phyloP scores from a whole-genome alignment of 2,888 invertebrate genomes.

The Drosophila picticornis region DNA sequence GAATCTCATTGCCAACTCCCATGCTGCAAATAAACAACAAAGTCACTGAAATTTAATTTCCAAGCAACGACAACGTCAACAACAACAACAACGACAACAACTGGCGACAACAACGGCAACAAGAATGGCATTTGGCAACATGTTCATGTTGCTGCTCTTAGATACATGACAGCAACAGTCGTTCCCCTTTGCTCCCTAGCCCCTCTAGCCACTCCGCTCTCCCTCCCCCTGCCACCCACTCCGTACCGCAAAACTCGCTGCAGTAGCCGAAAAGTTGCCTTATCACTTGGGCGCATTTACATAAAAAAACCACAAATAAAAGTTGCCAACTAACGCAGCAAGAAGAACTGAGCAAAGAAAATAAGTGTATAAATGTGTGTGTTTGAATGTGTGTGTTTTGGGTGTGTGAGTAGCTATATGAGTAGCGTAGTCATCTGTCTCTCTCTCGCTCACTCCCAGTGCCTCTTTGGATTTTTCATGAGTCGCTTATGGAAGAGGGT shows the following conservation, averaged over 20 bases:
- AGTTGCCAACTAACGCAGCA: slow-evolving; percentile 81
- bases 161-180: slow-evolving; percentile 76
- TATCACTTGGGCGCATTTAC: slow-evolving; percentile 82
- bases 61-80: slow-evolving; percentile 54
- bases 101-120: slow-evolving; percentile 40
- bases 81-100: slow-evolving; percentile 19
- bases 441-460: slow-evolving; percentile 1
- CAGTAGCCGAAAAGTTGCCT: slow-evolving; percentile 80
- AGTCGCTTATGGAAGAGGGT: slow-evolving; percentile 36
- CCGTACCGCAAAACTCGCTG: slow-evolving; percentile 32
- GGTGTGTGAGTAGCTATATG: slow-evolving; percentile 36
- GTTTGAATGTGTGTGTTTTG: slow-evolving; percentile 19
- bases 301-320: slow-evolving; percentile 82
- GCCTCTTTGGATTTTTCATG: slow-evolving; percentile 18
- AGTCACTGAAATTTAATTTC: slow-evolving; percentile 80
- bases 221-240: not conserved
- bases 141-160: slow-evolving; percentile 77
- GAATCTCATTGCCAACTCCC: slow-evolving; percentile 45
- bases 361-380: slow-evolving; percentile 44
- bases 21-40: slow-evolving; percentile 75
- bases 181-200: slow-evolving; percentile 8
- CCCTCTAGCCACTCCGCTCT: not conserved
- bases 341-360: slow-evolving; percentile 67
- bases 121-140: slow-evolving; percentile 73
- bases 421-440: slow-evolving; percentile 37